Base-by-base conservation (phyloP, 2,888 invertebrate genomes). In the Orchestes rusci region DNA sequence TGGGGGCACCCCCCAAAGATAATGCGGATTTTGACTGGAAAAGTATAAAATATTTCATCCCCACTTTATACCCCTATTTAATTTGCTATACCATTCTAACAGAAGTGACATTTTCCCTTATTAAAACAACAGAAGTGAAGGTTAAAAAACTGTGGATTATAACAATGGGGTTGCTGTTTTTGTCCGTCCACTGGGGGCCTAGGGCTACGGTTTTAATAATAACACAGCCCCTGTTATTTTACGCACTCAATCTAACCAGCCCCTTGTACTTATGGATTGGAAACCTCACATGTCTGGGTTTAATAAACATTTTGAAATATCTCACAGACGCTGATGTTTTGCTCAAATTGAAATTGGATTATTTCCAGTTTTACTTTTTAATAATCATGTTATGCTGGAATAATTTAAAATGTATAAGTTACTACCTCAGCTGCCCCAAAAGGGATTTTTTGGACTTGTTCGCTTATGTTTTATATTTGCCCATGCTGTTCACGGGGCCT, bases 401-500 rank as follows among this genome's bases (percentile, higher is more conserved):
- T 60, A 79, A 79, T 65, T 70, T 82, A 54, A 78, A 84, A 59
- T 84, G 87, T 56, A 78, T 88, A 28, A 88, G 89, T 65, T 87
- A 76, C 64, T 77, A 75, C 54, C 69, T 85, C 47, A 83, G 82
- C 74, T 32, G 66, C 55, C 39, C 55, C 27, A 52, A 52, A 32
- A 56, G 57, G 65, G 37, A 57, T 56, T 47, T 50, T 2, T 52
- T 71, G 39, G 72, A 78, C 50, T 73, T 82, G 57, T 63, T 85
- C 38, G 79, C 82, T 15, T 94, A 92, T 65, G 76, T 79, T 45
- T 73, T 91, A 37, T 93, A 94, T 66, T 72, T 90, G 39, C 94
- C 94, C 15, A 73, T 83, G n/a, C 70, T 89, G 46, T 82, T 84
- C 57, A 74, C 80, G 56, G 94, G 94, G 13, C 94, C 94, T n/a